phyloP scores from a whole-genome alignment of 2,888 invertebrate species.

The Linnaemya vulpina region DNA sequence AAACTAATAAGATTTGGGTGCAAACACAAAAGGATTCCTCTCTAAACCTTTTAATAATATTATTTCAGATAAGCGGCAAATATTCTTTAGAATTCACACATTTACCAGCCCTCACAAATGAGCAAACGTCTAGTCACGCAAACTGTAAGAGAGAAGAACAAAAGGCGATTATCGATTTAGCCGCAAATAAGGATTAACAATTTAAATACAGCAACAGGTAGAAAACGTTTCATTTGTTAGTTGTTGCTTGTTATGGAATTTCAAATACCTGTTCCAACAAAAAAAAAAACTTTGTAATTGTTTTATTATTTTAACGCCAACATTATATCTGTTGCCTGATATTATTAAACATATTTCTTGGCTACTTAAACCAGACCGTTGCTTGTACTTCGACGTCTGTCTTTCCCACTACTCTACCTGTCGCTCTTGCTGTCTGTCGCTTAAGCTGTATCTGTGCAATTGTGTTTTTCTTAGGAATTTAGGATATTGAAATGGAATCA shows the following conservation, averaged over 20 bases:
- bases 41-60: constrained; percentile 52
- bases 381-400: neutral
- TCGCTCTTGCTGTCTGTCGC: neutral
- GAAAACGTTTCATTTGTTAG: neutral
- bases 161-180: constrained; percentile 78
- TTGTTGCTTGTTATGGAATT: neutral
- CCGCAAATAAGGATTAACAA: constrained; percentile 74
- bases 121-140: constrained; percentile 6
- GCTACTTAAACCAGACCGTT: neutral
- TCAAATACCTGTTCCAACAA: constrained; percentile 29
- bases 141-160: neutral
- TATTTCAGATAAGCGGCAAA: constrained; percentile 39
- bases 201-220: constrained; percentile 74
- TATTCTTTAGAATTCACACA: constrained; percentile 48
- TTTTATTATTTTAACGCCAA: constrained; percentile 9
- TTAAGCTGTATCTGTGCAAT: constrained; percentile 1
- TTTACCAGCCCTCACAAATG: neutral
- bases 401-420: neutral
- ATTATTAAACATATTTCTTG: constrained; percentile 11
- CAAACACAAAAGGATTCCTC: constrained; percentile 23
- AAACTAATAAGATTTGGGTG: constrained; percentile 60
- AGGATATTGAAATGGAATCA: neutral
- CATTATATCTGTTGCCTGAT: neutral
- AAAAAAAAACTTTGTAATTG: constrained; percentile 2
- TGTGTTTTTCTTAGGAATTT: constrained; percentile 50